Evolutionary conservation across 2,888 invertebrate species (phyloP).

Genomic region (Noctua janthe): DNA sequence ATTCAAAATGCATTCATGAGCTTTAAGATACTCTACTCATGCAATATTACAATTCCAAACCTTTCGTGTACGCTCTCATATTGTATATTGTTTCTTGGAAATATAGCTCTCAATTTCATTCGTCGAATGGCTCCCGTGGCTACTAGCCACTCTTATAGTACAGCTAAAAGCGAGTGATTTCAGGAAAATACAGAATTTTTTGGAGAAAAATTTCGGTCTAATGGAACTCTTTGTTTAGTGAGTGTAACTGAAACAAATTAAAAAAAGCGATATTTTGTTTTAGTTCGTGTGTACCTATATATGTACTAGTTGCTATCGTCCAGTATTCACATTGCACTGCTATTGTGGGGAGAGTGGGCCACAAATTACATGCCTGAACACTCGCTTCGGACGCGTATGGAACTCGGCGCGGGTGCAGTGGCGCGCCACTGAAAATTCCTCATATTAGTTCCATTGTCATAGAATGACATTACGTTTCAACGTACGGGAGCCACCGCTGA

Average conservation of each 20-base stretch:
- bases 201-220: neutral
- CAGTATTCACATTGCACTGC: constrained; percentile 43
- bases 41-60: constrained; percentile 9
- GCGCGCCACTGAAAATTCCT: constrained; percentile 45
- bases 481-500: neutral
- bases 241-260: neutral
- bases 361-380: constrained; percentile 56
- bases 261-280: neutral
- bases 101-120: neutral
- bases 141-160: neutral
- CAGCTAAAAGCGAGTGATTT: neutral
- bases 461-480: constrained; percentile 31
- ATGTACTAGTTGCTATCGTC: neutral
- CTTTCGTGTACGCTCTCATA: neutral
- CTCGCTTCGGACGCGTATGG: constrained; percentile 14
- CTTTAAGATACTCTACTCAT: neutral
- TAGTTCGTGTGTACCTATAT: neutral
- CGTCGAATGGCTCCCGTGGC: neutral
- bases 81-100: constrained; percentile 15
- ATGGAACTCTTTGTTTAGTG: neutral
- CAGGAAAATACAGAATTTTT: neutral
- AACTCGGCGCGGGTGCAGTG: constrained; percentile 14
- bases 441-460: constrained; percentile 51
- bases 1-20: neutral
- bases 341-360: constrained; percentile 37